Evolutionary conservation across 2,888 invertebrate species (phyloP).

Genomic region (Microctonus aethiopoides): DNA sequence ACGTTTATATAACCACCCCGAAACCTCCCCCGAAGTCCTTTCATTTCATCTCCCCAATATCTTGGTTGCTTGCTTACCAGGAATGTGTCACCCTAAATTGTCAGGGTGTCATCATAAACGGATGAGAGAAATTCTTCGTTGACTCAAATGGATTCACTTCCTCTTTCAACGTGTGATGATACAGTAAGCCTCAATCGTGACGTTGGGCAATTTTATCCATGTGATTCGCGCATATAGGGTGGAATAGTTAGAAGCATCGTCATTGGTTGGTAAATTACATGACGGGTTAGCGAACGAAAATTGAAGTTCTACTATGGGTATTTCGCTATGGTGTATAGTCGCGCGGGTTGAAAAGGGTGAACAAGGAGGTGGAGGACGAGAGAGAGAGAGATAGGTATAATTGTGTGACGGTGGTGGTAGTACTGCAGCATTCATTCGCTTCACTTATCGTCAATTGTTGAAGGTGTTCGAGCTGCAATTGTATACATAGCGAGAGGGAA

Average conservation of each 20-base stretch:
- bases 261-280: constrained; percentile 28
- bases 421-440: not conserved
- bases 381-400: not conserved
- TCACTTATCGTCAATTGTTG: constrained; percentile 1
- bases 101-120: not conserved
- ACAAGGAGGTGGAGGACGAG: not conserved
- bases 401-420: no score
- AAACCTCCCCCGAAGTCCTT: not conserved
- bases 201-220: constrained; percentile 27
- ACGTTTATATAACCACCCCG: not conserved
- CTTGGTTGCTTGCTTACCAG: constrained; percentile 1
- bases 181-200: not conserved
- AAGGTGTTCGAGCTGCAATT: constrained; percentile 1
- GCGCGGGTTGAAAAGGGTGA: not conserved
- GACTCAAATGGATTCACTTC: not conserved
- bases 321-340: constrained; percentile 1
- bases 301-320: constrained; percentile 27
- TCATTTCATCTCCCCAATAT: constrained; percentile 9
- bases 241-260: constrained; percentile 24
- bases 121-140: not conserved
- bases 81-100: constrained; percentile 6
- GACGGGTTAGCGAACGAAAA: constrained; percentile 28
- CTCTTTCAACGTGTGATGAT: not conserved
- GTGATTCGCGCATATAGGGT: constrained; percentile 19
- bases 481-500: not conserved